These are phyloP conservation scores for Pollenia labialis DNA, from an alignment of 2,888 invertebrate species.

Conservation along the genomic window DNA sequence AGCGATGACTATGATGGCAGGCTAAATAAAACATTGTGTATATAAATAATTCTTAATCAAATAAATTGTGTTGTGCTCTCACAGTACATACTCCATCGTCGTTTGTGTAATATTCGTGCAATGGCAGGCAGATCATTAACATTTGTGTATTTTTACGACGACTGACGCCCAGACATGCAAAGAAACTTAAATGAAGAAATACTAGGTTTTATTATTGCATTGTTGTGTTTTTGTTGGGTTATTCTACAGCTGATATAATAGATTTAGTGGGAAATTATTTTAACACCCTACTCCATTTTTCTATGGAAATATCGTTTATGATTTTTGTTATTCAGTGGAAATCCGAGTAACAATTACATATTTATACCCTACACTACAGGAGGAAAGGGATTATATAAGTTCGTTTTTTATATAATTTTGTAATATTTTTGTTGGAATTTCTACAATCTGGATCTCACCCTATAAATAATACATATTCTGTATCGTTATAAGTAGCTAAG, in stretches of 20 bases:
- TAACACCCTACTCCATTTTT: too few species aligned
- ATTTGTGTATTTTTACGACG: constrained; percentile 54
- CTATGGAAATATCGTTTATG: too few species aligned
- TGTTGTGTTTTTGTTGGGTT: background rate
- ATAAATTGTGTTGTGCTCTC: constrained; percentile 16
- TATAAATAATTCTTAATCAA: constrained; percentile 54
- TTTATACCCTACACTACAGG: too few species aligned
- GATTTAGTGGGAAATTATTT: too few species aligned
- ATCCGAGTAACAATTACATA: too few species aligned
- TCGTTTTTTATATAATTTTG: too few species aligned
- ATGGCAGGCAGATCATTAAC: constrained; percentile 61
- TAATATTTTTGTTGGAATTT: too few species aligned
- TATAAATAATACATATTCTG: too few species aligned
- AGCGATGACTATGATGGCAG: constrained; percentile 22
- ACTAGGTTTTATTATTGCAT: constrained; percentile 27
- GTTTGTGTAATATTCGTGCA: constrained; percentile 33
- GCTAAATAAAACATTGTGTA: constrained; percentile 23
- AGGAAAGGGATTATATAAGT: too few species aligned
- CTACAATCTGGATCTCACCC: too few species aligned
- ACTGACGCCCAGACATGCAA: constrained; percentile 48
- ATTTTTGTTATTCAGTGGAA: too few species aligned
- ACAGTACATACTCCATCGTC: constrained; percentile 9
- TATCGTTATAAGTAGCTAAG: too few species aligned
- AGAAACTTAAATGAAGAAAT: constrained; percentile 13
- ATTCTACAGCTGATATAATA: background rate